Base-by-base conservation (phyloP, 2,888 invertebrate genomes). In the Buathra laborator region DNA sequence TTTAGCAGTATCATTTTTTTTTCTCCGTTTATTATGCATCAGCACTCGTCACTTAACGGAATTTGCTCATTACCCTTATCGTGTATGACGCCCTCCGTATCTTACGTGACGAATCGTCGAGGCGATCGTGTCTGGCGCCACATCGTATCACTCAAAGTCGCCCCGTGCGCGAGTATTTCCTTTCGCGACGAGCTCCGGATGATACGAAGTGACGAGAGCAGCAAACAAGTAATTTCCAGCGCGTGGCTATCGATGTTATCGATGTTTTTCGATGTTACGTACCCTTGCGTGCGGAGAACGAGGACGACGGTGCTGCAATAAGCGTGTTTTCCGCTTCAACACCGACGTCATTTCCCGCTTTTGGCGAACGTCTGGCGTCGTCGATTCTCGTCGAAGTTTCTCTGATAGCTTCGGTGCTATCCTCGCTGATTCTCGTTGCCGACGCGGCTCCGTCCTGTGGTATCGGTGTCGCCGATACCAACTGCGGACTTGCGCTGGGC, bases 401-500 rank as follows among this genome's bases (percentile, higher is more conserved):
- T 3, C 80, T 70, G 32, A 43, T 51, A 19, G 77, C 68, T 43
- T 74, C 67, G 10, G 43, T 46, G 19, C 66, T 62, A 10, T 70
- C 44, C 5, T 74, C 37, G 53, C 16, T 37, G 2, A 29, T 81
- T 9, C n/a, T 37, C 14, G 78, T 9, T 43, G 86, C n/a, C 6
- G 83, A 19, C 12, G 86, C 48, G 32, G 78, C 44, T 19, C 81
- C 89, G 48, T 92, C 92, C 85, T 91, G 92, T 6, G 90, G 87
- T 62, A 93, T 91, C 70, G 91, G 90, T 76, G 90, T 93, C 70
- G 90, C 94, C 89, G 90, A 93, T 72, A 96, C 95, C 86, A 95
- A 92, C 91, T 95, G 95, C 29, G 95, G 95, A 89, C 95, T 95
- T 83, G 94, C 94, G 86, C 94, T 94, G 84, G 95, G 93, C 91